Base-by-base conservation (phyloP, 2,888 invertebrate genomes). In the Macrosoma leucophasiata region DNA sequence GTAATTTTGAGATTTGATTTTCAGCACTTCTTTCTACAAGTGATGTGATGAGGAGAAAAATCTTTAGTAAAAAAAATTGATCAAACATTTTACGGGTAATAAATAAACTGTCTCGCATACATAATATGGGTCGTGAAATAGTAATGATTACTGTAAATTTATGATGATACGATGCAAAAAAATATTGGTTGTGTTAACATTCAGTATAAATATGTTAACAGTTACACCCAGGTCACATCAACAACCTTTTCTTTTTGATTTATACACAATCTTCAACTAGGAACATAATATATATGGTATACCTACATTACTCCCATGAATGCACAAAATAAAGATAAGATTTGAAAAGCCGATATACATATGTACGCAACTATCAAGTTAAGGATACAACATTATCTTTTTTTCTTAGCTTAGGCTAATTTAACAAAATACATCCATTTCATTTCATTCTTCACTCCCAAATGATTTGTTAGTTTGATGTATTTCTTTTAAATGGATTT, bases 151-250 rank as follows among this genome's bases (percentile, higher is more conserved):
- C n/a, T n/a, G n/a, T n/a, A n/a, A n/a, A n/a, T n/a, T n/a, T n/a
- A n/a, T n/a, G n/a, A n/a, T n/a, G 36, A 35, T 41, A 36, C 41
- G 68, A 70, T 74, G 68, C 74, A 56, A 69, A 56, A 75, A 70
- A 52, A 41, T 46, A 75, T 77, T 76, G 73, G 73, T 64, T 54
- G 61, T 61, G 61, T 62, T 65, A 58, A 69, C 55, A 50, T 39
- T 42, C 36, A 48, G 33, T 40, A 26, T n/a, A 39, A 55, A 44
- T 43, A 41, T 48, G 58, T 69, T 61, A 65, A 68, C 62, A 58
- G 64, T 64, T 58, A 77, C 82, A 84, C 82, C 82, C 82, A 84
- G 82, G 79, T 84, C 82, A 84, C 76, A 82, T 81, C 82, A 81
- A 73, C 76, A 74, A 65, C 56, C n/a, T 49, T 38, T 18, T 46